Conservation (phyloP, 2,797 vertebrate genomes). For the Acestrorhynchus altus region DNA sequence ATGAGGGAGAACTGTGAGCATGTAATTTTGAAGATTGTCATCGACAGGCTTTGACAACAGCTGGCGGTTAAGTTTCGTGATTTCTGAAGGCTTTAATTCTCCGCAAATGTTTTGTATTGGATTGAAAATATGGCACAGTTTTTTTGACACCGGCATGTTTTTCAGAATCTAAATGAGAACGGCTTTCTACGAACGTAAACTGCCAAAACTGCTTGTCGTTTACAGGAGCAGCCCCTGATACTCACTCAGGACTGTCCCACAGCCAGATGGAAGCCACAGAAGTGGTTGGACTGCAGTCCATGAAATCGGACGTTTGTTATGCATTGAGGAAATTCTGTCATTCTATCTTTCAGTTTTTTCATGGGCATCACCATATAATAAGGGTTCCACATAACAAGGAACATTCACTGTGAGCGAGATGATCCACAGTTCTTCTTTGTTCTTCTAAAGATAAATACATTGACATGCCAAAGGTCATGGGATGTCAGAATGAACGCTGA, state of each 20-base stretch:
- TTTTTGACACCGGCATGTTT: background rate
- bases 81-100: background rate
- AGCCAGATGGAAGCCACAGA: background rate
- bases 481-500: too few relatives aligned
- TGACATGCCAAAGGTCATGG: too few relatives aligned
- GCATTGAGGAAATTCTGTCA: background rate
- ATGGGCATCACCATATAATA: too few relatives aligned
- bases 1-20: background rate
- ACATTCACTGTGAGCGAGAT: too few relatives aligned
- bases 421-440: too few relatives aligned
- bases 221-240: background rate
- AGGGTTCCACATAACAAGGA: too few relatives aligned
- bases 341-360: too few relatives aligned
- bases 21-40: background rate
- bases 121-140: background rate
- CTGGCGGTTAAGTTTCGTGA: background rate
- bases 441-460: too few relatives aligned
- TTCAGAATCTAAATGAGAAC: background rate
- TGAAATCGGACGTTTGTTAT: background rate
- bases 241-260: background rate
- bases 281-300: background rate
- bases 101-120: background rate
- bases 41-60: background rate
- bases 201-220: background rate
- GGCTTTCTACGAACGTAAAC: background rate